A percentile compares a stretch with the other conserved stretches of the same genome.
Conservation (phyloP, 1,140 invertebrate species). For the Drosophila micromelanica region DNA sequence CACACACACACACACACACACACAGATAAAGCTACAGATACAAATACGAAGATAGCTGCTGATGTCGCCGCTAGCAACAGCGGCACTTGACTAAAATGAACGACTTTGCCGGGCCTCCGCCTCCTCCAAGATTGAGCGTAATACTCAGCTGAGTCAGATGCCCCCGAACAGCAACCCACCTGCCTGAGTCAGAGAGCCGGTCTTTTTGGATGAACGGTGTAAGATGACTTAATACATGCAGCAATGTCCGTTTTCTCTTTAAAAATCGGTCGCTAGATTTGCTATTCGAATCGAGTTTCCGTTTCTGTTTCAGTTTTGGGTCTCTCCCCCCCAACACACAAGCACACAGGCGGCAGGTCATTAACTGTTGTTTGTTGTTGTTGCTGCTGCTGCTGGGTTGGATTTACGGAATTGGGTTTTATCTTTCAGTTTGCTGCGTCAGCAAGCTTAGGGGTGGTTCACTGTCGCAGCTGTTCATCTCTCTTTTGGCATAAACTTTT, state of each 20-base stretch:
- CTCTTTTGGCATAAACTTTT: conserved; percentile 33
- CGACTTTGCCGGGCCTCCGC: conserved; percentile 37
- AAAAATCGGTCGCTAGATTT: conserved; percentile 39
- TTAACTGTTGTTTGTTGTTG: neutral
- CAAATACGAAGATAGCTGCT: conserved; percentile 33
- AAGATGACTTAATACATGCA: conserved; percentile 72
- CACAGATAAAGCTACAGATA: conserved; percentile 19
- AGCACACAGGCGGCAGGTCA: neutral
- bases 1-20: conserved; percentile 18
- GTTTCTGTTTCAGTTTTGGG: conserved; percentile 1
- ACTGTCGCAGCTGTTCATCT: conserved; percentile 42
- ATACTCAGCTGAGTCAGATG: conserved; percentile 56
- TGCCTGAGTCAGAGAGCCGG: conserved; percentile 68
- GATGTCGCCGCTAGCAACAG: conserved; percentile 45
- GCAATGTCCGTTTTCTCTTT: conserved; percentile 60
- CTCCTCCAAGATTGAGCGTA: conserved; percentile 30
- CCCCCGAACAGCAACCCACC: conserved; percentile 47
- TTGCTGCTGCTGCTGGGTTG: conserved; percentile 29
- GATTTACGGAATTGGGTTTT: conserved; percentile 67
- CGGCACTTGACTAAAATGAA: conserved; percentile 52
- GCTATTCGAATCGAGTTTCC: conserved; percentile 10
- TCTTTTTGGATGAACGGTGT: conserved; percentile 50
- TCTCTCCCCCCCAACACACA: neutral
- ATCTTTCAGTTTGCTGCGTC: conserved; percentile 48
- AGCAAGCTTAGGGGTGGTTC: conserved; percentile 66